A percentile compares a stretch with the other conserved stretches of the same genome.
These are phyloP conservation scores for Lanistes nyassanus DNA, from an alignment of 1,140 invertebrate species.

Conservation along the genomic window DNA sequence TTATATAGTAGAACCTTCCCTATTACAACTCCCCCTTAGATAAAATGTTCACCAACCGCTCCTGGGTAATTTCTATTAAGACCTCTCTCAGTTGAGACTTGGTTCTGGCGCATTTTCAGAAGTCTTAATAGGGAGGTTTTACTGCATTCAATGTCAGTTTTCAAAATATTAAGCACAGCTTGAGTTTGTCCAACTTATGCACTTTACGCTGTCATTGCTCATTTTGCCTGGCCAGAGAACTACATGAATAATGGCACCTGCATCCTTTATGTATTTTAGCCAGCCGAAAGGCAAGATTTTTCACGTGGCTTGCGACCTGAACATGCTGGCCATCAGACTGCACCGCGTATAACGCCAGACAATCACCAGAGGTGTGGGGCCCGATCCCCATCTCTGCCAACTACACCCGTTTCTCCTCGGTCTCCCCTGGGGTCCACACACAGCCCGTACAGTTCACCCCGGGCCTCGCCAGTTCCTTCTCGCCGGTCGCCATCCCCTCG, in stretches of 20 bases:
- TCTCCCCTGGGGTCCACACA: conserved; percentile 42
- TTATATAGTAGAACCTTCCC: too few species aligned
- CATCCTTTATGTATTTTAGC: conserved; percentile 37
- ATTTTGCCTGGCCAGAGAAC: too few species aligned
- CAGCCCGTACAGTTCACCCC: conserved; percentile 55
- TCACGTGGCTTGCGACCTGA: conserved; percentile 55
- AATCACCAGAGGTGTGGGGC: conserved; percentile 25
- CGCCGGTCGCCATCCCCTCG: conserved; percentile 55
- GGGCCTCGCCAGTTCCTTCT: conserved; percentile 47
- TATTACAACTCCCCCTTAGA: too few species aligned
- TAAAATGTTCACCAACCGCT: too few species aligned
- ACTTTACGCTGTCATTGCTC: too few species aligned
- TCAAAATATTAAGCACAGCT: too few species aligned
- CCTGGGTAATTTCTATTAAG: too few species aligned
- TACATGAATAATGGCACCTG: background rate
- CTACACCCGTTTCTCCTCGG: conserved; percentile 46
- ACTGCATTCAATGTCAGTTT: too few species aligned
- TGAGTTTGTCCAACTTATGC: too few species aligned
- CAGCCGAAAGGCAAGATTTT: conserved; percentile 46
- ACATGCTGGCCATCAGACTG: conserved; percentile 41
- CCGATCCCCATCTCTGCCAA: conserved; percentile 46
- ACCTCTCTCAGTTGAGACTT: too few species aligned
- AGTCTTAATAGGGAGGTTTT: too few species aligned
- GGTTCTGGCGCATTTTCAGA: too few species aligned
- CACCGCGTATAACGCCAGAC: background rate